A percentile compares a stretch with the other conserved stretches of the same genome.
phyloP scores from a whole-genome alignment of 2,113 vertebrate genomes.

The Myrmecobius fasciatus region DNA sequence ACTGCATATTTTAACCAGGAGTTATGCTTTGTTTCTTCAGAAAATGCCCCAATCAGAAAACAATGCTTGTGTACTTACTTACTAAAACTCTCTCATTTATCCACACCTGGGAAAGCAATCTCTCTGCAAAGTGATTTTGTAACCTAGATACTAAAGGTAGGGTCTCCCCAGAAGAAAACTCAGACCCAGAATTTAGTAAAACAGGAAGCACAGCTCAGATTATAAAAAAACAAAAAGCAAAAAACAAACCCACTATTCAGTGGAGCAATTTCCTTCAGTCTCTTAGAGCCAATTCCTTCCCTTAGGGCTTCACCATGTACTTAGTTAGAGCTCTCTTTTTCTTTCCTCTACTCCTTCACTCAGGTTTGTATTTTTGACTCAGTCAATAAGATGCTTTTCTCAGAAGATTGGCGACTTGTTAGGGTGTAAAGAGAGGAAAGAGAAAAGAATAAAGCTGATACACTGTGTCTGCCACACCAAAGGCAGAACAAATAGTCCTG shows the following conservation, averaged over 20 bases:
- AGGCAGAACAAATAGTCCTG: too few relatives aligned
- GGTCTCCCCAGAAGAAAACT: too few relatives aligned
- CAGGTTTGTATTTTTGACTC: neutral
- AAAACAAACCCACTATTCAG: too few relatives aligned
- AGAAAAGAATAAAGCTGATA: too few relatives aligned
- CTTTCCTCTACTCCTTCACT: neutral
- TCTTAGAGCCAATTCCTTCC: neutral
- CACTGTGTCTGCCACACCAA: too few relatives aligned
- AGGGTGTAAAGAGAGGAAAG: too few relatives aligned
- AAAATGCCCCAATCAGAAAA: too few relatives aligned
- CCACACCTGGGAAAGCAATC: too few relatives aligned
- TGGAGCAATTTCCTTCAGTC: neutral
- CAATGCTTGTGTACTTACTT: too few relatives aligned
- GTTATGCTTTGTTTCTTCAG: neutral
- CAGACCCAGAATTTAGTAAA: neutral
- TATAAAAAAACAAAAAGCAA: too few relatives aligned
- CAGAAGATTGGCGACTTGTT: neutral
- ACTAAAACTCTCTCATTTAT: too few relatives aligned
- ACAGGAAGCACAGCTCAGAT: neutral
- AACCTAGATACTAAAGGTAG: neutral
- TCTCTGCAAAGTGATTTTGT: neutral
- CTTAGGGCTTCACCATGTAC: neutral
- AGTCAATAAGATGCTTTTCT: neutral
- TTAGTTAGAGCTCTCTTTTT: neutral
- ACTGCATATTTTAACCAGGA: neutral